Conservation (phyloP, 2,797 vertebrate genomes). For the Hoplostethus atlanticus region DNA sequence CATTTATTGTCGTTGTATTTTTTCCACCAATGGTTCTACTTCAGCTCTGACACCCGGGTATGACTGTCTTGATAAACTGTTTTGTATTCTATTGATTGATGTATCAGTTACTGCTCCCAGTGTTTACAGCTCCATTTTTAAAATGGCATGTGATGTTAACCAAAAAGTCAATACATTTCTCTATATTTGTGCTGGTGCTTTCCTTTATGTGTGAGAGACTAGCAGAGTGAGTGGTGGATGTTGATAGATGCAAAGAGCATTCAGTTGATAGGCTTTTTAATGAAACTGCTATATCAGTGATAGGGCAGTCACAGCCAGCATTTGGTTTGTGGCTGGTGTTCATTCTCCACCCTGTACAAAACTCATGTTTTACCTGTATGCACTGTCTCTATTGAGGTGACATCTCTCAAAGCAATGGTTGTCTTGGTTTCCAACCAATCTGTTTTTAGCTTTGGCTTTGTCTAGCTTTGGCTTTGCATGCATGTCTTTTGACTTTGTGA, state of each 20-base stretch:
- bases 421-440: neutral
- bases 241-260: neutral
- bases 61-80: neutral
- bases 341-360: too few relatives aligned
- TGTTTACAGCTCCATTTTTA: neutral
- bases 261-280: neutral
- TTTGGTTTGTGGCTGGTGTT: too few relatives aligned
- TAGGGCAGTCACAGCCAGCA: too few relatives aligned
- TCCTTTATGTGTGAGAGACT: neutral
- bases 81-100: neutral
- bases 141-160: neutral
- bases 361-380: neutral
- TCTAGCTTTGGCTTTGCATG: neutral
- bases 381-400: neutral
- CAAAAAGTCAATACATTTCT: too few relatives aligned
- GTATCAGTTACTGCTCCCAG: neutral
- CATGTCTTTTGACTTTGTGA: neutral
- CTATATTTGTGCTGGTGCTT: too few relatives aligned
- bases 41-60: too few relatives aligned
- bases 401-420: too few relatives aligned
- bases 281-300: neutral
- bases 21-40: too few relatives aligned
- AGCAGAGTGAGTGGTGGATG: neutral
- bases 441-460: neutral
- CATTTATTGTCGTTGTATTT: too few relatives aligned